Base-by-base conservation (phyloP, 1,140 invertebrate genomes). In the Scaptomyza graminum region DNA sequence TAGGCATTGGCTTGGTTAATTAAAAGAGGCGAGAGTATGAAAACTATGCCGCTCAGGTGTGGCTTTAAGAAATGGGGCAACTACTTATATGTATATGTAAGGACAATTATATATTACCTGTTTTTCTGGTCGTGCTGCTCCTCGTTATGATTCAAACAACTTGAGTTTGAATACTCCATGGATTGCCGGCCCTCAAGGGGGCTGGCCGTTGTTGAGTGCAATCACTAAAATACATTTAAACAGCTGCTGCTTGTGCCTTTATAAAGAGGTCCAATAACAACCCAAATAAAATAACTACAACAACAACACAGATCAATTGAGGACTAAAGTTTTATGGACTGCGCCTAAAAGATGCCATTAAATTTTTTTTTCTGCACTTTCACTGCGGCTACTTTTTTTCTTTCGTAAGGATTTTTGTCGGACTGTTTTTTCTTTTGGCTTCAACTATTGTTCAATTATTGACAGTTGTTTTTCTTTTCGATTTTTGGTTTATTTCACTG, bases 131-230 rank as follows among this genome's bases (percentile, higher is more conserved):
- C 57, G 50, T 47, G 73, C 41, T 65, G 47, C 18, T 75, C 59
- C 47, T 83, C 56, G 57, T 78, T 77, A 46, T 88, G 84, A 89
- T 74, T 88, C 82, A 91, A 87, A 88, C 89, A 65, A 63, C 64
- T 74, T 68, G 90, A 82, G 71, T 68, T 91, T 81, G 90, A 91
- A 91, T 88, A 91, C 90, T 91, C 90, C 90, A 91, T 91, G 90
- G 72, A 80, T 90, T 83, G 90, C 90, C 90, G 89, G 89, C 90
- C 90, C 90, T 91, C 90, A 79, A 76, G 78, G 90, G 90, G 90
- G 90, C 90, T 90, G 90, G 90, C 90, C 78, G 73, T 76, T 83
- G 65, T 77, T 81, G 74, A 44, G 54, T 61, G 74, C 77, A 70
- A 71, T 71, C 79, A 87, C 84, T 81, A 89, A 90, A 90, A 91